Evolutionary conservation across 2,113 vertebrate genomes (phyloP), one percentile per base, ranked within the genome.

Genomic region (Psammodynastes pulverulentus): DNA sequence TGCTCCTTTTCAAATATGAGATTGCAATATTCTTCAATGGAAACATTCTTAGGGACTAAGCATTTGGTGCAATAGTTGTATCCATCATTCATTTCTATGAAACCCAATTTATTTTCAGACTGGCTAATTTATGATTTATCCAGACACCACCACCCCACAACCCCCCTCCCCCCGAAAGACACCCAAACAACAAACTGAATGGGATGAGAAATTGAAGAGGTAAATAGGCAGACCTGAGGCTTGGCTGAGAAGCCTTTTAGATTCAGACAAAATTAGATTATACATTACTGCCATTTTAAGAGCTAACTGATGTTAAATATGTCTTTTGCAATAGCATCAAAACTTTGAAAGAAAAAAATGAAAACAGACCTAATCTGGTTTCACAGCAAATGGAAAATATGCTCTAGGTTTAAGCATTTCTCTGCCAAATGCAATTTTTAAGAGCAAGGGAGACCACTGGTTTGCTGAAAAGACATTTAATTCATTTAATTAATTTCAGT

Each of bases 161-260:
- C 21, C 58, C 62, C 62, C 1, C 15, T n/a, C 15, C 15, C 12
- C 67, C 2, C 2, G 0, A 79, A 79, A 43, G 17, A 79, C 15
- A 67, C 12, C 62, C 4, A 79, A 79, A 34, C 13, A 79, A 79
- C 67, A 79, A 94, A 94, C 88, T 89, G 72, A 94, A 93, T 10
- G 54, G 90, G 94, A 52, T 93, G 93, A 95, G 92, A 92, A 94
- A 95, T 92, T 88, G 90, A 94, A 93, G 49, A 26, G 92, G 86
- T 90, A 51, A 84, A 29, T 54, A 91, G 85, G 39, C 34, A 94
- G 62, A 95, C 52, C 45, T 1, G 6, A 94, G 91, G n/a, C 93
- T 93, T 94, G 86, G 1, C 92, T 92, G 85, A 26, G 91, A 94
- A 86, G 86, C 91, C 92, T 94, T 94, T 93, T 79, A 79, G 93